Evolutionary conservation across 2,797 vertebrate species (phyloP).

Genomic region (Limosa lapponica): DNA sequence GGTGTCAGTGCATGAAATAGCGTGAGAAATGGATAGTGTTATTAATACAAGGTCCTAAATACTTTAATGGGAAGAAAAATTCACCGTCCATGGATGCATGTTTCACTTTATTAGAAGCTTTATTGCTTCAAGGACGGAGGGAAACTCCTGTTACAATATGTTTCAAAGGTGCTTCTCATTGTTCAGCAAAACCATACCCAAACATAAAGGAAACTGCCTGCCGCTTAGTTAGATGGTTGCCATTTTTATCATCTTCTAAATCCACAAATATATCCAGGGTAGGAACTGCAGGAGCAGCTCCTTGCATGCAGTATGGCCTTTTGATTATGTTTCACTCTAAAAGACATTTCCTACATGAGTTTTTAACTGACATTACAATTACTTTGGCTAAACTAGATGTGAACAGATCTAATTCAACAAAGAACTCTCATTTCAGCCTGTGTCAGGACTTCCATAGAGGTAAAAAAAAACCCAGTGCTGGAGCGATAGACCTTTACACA

Average conservation of each 20-base stretch:
- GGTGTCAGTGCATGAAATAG: slow-evolving; percentile 52
- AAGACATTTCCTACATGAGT: neutral
- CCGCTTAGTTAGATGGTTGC: neutral
- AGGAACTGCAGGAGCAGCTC: neutral
- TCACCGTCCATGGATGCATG: neutral
- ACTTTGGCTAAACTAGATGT: neutral
- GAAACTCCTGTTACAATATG: neutral
- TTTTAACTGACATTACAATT: neutral
- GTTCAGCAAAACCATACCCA: neutral
- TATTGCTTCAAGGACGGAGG: neutral
- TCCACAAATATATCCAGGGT: neutral
- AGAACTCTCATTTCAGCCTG: neutral
- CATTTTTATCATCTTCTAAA: neutral
- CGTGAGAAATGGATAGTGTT: slow-evolving; percentile 6
- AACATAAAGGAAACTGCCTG: neutral
- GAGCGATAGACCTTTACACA: neutral
- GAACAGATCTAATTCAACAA: neutral
- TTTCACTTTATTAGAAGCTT: slow-evolving; percentile 30
- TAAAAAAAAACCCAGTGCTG: neutral
- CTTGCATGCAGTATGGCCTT: neutral
- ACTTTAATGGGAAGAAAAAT: slow-evolving; percentile 52
- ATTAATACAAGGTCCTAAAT: slow-evolving; percentile 55
- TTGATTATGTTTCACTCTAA: slow-evolving; percentile 11
- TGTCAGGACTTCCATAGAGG: neutral
- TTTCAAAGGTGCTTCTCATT: slow-evolving; percentile 7